Evolutionary conservation across 2,888 invertebrate species (phyloP).

Genomic region (Drosophila prolongata): DNA sequence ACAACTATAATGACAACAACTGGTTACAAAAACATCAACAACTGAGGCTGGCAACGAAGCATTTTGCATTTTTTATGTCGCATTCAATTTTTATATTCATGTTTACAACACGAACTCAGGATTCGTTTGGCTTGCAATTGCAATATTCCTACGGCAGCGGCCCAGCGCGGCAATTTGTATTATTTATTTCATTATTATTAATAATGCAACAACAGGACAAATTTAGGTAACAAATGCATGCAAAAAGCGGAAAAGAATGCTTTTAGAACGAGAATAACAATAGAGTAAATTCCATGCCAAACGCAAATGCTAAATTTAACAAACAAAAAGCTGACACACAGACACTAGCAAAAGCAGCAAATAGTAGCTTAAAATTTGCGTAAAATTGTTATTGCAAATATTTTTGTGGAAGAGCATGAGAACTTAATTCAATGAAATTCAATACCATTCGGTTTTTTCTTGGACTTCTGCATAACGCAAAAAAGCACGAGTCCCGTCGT

Average conservation of each 20-base stretch:
- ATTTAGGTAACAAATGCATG: conserved; percentile 6
- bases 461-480: not conserved
- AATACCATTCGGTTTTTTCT: conserved; percentile 19
- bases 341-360: conserved; percentile 5
- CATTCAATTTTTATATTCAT: conserved; percentile 65
- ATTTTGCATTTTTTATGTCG: conserved; percentile 59
- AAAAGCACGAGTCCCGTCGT: not conserved
- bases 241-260: conserved; percentile 1
- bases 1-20: conserved; percentile 34
- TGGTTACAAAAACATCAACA: conserved; percentile 37
- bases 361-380: conserved; percentile 10
- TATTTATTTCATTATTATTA: conserved; percentile 42
- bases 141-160: conserved; percentile 45
- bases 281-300: conserved; percentile 19
- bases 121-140: conserved; percentile 60
- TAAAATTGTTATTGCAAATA: conserved; percentile 7
- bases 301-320: conserved; percentile 16
- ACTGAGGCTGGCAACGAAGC: conserved; percentile 43
- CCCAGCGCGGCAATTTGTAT: conserved; percentile 23
- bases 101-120: conserved; percentile 62
- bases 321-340: too few species aligned
- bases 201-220: conserved; percentile 17
- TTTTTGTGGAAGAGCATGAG: not conserved
- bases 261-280: conserved; percentile 12
- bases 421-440: conserved; percentile 23